A percentile compares a stretch with the other conserved stretches of the same genome.
Conservation (phyloP, 2,113 vertebrate genomes). For the Menidia beryllina region DNA sequence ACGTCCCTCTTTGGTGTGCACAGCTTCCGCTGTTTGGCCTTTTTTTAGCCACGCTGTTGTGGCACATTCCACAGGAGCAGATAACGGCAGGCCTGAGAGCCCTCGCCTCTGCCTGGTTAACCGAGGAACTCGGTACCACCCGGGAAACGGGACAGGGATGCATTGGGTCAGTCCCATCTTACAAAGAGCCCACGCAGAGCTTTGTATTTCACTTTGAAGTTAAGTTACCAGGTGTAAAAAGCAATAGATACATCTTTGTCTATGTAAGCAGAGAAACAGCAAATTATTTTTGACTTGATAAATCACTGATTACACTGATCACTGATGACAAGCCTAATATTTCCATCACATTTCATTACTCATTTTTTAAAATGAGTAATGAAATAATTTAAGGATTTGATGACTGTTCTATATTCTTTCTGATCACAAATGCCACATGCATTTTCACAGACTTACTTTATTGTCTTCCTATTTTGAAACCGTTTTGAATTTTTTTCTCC, state of each 20-base stretch:
- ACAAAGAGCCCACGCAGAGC: not conserved
- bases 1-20: constrained; percentile 60
- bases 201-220: not conserved
- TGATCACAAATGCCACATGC: too few relatives aligned
- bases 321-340: too few relatives aligned
- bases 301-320: too few relatives aligned
- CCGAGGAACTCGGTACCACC: constrained; percentile 28
- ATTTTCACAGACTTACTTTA: too few relatives aligned
- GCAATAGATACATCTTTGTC: not conserved
- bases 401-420: too few relatives aligned
- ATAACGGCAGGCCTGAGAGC: constrained; percentile 69
- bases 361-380: too few relatives aligned
- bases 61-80: constrained; percentile 82
- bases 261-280: too few relatives aligned
- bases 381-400: too few relatives aligned
- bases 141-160: constrained; percentile 44
- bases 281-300: too few relatives aligned
- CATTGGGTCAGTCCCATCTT: not conserved
- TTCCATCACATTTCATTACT: too few relatives aligned
- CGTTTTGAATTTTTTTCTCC: too few relatives aligned
- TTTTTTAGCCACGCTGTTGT: constrained; percentile 82
- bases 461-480: too few relatives aligned
- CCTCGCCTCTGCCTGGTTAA: constrained; percentile 29
- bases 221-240: not conserved
- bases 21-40: constrained; percentile 72